Evolutionary conservation across 2,888 invertebrate species (phyloP).

Genomic region (Mimas tiliae): DNA sequence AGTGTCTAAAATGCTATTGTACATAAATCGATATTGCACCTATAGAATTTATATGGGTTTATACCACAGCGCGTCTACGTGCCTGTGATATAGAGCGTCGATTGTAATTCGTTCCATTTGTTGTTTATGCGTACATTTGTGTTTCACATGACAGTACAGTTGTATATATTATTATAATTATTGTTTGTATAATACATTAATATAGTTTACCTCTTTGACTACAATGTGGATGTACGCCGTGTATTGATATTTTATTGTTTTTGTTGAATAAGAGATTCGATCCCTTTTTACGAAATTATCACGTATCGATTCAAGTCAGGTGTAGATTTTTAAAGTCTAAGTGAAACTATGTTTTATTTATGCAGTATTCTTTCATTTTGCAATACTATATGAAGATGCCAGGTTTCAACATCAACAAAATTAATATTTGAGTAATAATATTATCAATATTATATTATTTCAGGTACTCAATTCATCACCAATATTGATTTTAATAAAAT

Average conservation of each 20-base stretch:
- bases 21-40: constrained; percentile 46
- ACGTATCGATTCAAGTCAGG: no score
- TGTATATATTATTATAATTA: constrained; percentile 31
- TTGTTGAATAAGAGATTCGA: constrained; percentile 1
- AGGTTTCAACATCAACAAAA: no score
- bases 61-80: constrained; percentile 58
- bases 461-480: constrained; percentile 17
- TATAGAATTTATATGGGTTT: constrained; percentile 51
- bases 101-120: constrained; percentile 61
- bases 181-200: constrained; percentile 37
- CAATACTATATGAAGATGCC: no score
- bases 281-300: background rate
- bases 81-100: constrained; percentile 65
- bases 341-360: constrained; percentile 22
- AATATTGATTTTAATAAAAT: background rate
- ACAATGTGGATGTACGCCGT: background rate
- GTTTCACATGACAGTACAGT: constrained; percentile 43
- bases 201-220: constrained; percentile 29
- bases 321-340: constrained; percentile 27
- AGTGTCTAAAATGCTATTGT: background rate
- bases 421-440: no score
- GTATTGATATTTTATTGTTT: background rate
- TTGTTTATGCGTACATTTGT: constrained; percentile 55
- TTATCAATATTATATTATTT: background rate
- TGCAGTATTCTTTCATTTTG: no score